Base-by-base conservation (phyloP, 2,113 vertebrate species). In the Pica pica region DNA sequence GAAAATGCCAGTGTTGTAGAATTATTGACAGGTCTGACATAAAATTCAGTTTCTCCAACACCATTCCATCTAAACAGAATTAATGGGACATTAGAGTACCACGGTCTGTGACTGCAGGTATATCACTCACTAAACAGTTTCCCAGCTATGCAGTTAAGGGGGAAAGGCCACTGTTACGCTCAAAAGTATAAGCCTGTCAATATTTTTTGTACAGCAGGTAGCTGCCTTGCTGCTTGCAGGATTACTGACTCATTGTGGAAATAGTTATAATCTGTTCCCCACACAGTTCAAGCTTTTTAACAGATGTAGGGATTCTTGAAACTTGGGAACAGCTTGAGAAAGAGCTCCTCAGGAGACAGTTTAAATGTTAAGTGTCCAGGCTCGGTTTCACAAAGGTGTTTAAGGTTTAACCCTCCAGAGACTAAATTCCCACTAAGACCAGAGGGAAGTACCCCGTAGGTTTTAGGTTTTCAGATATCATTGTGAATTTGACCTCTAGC, bases 401-500 rank as follows among this genome's bases (percentile, higher is more conserved):
- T 50, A 86, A 80, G 27, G 42, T 88, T 56, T 74, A 83, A 41
- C 15, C 28, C 73, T 92, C 53, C 60, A 63, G 55, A 70, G 76
- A 39, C 14, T 80, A 74, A 85, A 90, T 65, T 83, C 50, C 71
- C 42, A 55, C 37, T 21, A 83, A 90, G 46, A 67, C 55, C 21
- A 87, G 57, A 75, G 22, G 68, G 67, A 94, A 93, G 31, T 27
- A 55, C 33, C 31, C 39, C 64, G 13, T 3, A 83, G 44, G 44
- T 88, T 90, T 88, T 71, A 90, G 33, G 35, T 82, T 93, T 95
- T 63, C 77, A 89, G 83, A 71, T 90, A 92, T 50, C 47, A 53
- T 52, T 60, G 42, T 71, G 57, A 84, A 84, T 90, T 93, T 96
- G 93, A 95, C 89, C 86, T 75, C 86, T 86, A 83, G 71, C 52